Percentiles rank a stretch among this genome's conserved stretches.
These are phyloP conservation scores for Enteromius unitaeniatus DNA, from an alignment of 2,797 vertebrate species.

Conservation along the genomic window DNA sequence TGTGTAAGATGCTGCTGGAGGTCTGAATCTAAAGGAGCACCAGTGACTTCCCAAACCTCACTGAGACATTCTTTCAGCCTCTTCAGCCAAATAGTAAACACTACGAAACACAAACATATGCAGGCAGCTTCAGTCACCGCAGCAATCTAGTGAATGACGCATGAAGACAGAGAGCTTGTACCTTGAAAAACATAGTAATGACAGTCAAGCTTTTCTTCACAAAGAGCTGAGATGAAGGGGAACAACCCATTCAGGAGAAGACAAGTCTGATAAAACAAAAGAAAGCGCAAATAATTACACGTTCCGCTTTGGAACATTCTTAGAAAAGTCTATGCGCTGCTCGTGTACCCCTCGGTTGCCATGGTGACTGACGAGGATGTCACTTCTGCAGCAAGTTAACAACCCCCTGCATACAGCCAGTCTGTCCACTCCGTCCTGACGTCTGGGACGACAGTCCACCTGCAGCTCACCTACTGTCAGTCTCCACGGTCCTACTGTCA, in stretches of 20 bases:
- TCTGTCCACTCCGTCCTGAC: constrained; percentile 72
- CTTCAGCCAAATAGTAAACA: constrained; percentile 85
- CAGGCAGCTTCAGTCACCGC: not conserved
- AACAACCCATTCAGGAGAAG: constrained; percentile 83
- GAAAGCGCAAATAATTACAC: not conserved
- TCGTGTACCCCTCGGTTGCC: constrained; percentile 68
- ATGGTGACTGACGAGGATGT: constrained; percentile 75
- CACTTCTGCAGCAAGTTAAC: constrained; percentile 81
- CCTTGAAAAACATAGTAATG: constrained; percentile 88
- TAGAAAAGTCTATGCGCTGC: not conserved
- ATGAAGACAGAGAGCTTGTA: constrained; percentile 60
- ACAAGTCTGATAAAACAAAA: constrained; percentile 63
- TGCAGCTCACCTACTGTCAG: constrained; percentile 75
- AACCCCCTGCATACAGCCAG: constrained; percentile 83
- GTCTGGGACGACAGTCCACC: constrained; percentile 61
- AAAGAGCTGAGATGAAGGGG: constrained; percentile 76
- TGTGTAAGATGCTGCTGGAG: constrained; percentile 74
- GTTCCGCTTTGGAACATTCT: not conserved
- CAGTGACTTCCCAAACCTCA: constrained; percentile 74
- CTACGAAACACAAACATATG: constrained; percentile 65
- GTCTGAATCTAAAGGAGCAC: constrained; percentile 63
- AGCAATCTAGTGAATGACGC: not conserved
- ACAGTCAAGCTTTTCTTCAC: constrained; percentile 79
- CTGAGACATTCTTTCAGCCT: constrained; percentile 76
- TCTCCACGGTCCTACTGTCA: constrained; percentile 68